A percentile compares a stretch with the other conserved stretches of the same genome.
These are phyloP conservation scores for Drosophila tristis DNA, from an alignment of 1,140 invertebrate species.

Conservation along the genomic window DNA sequence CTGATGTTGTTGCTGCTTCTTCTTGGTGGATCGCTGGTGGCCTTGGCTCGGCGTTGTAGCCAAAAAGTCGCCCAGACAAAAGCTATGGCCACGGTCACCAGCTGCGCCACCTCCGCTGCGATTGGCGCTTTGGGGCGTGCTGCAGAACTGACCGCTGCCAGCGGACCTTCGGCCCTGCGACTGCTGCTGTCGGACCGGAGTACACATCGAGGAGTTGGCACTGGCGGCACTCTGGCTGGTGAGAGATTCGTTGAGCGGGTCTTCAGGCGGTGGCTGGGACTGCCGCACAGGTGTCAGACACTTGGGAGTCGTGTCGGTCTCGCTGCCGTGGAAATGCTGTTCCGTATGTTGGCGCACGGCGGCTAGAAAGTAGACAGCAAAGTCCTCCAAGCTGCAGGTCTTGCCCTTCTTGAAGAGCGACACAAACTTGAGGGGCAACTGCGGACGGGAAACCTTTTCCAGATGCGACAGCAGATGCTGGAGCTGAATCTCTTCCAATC, in stretches of 20 bases:
- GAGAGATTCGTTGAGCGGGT: conserved; percentile 35
- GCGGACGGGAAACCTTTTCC: conserved; percentile 30
- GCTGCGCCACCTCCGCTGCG: conserved; percentile 21
- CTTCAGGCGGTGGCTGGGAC: conserved; percentile 8
- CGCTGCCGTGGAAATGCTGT: conserved; percentile 47
- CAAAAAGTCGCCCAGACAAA: conserved; percentile 76
- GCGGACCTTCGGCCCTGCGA: conserved; percentile 39
- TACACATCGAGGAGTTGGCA: conserved; percentile 18
- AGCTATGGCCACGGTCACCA: conserved; percentile 31
- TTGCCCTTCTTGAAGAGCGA: conserved; percentile 28
- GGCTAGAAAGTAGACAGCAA: conserved; percentile 74
- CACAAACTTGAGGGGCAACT: conserved; percentile 43
- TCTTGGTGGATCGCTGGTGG: conserved; percentile 58
- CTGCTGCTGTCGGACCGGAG: conserved; percentile 21
- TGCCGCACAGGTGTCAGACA: conserved; percentile 54
- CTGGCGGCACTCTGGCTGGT: conserved; percentile 28
- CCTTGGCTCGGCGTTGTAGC: conserved; percentile 49
- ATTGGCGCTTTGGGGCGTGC: conserved; percentile 55
- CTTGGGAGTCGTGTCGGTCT: conserved; percentile 51
- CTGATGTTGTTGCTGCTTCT: conserved; percentile 37
- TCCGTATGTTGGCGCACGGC: conserved; percentile 70
- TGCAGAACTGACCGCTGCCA: conserved; percentile 31
- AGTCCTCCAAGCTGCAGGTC: conserved; percentile 67
- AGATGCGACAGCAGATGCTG: conserved; percentile 47
- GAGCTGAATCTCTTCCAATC: conserved; percentile 48